Evolutionary conservation across 2,888 invertebrate genomes (phyloP).

Genomic region (Empis livida): DNA sequence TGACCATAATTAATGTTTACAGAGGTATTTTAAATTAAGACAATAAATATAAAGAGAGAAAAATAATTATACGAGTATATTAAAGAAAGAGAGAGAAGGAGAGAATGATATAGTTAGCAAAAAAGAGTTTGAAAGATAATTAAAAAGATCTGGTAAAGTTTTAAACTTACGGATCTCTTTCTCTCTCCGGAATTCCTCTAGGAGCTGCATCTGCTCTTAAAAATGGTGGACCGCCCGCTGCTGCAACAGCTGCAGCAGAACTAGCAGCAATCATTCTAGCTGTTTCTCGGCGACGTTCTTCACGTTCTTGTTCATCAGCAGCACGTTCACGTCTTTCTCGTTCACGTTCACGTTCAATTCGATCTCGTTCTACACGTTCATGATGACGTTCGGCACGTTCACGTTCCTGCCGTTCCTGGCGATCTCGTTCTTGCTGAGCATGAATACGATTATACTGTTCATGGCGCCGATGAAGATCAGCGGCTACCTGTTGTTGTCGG

Average conservation of each 20-base stretch:
- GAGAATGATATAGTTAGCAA: neutral
- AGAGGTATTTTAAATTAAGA: too few species aligned
- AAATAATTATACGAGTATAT: neutral
- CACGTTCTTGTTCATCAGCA: conserved; percentile 19
- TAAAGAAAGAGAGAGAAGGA: neutral
- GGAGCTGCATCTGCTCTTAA: conserved; percentile 28
- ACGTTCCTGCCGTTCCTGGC: conserved; percentile 25
- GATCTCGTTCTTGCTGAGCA: conserved; percentile 30
- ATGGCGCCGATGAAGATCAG: conserved; percentile 24
- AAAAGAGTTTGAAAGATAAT: conserved; percentile 9
- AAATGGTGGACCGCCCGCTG: conserved; percentile 21
- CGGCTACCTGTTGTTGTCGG: conserved; percentile 22
- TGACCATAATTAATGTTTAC: too few species aligned
- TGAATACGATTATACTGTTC: conserved; percentile 25
- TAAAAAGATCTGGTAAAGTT: too few species aligned
- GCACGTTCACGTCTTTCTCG: conserved; percentile 14
- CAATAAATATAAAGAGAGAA: neutral
- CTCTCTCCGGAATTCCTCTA: conserved; percentile 29
- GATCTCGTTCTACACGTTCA: conserved; percentile 24
- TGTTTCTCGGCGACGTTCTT: conserved; percentile 22
- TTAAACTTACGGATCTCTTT: conserved; percentile 32
- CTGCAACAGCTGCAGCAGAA: conserved; percentile 17
- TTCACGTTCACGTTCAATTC: conserved; percentile 23
- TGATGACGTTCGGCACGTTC: conserved; percentile 26
- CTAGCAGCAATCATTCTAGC: conserved; percentile 14